These are phyloP conservation scores for Boulengeromyrus knoepffleri DNA, from an alignment of 2,113 vertebrate species.

Conservation along the genomic window DNA sequence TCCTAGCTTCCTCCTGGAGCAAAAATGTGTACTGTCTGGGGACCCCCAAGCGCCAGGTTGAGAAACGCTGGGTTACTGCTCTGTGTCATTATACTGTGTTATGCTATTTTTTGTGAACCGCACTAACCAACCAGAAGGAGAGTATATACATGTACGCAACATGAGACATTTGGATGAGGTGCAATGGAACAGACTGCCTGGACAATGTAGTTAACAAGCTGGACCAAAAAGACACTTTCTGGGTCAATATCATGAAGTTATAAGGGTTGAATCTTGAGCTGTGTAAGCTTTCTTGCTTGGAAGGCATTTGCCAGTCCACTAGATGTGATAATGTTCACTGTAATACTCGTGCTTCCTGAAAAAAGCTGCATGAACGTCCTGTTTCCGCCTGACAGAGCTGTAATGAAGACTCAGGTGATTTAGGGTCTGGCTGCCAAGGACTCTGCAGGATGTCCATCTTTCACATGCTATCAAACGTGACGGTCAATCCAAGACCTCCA, in stretches of 20 bases:
- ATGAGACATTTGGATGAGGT: not conserved
- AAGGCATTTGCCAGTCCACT: not conserved
- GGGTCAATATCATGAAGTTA: not conserved
- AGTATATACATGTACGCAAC: not conserved
- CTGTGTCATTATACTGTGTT: not conserved
- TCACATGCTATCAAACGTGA: not conserved
- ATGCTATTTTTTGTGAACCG: not conserved
- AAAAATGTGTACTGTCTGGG: not conserved
- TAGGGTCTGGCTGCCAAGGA: not conserved
- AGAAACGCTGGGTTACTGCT: not conserved
- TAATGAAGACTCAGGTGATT: constrained; percentile 47
- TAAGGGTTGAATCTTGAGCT: not conserved
- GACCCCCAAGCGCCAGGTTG: not conserved
- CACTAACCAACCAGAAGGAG: not conserved
- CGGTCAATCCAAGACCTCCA: not conserved
- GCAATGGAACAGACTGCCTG: not conserved
- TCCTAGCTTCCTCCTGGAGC: not conserved
- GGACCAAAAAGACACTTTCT: not conserved
- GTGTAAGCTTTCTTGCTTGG: not conserved
- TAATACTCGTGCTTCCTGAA: not conserved
- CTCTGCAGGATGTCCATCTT: not conserved
- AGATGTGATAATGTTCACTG: not conserved
- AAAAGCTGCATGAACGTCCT: not conserved
- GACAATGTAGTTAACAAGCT: not conserved
- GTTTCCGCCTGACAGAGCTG: constrained; percentile 15